Conservation (phyloP, 2,113 vertebrate species). For the Clinocottus analis region DNA sequence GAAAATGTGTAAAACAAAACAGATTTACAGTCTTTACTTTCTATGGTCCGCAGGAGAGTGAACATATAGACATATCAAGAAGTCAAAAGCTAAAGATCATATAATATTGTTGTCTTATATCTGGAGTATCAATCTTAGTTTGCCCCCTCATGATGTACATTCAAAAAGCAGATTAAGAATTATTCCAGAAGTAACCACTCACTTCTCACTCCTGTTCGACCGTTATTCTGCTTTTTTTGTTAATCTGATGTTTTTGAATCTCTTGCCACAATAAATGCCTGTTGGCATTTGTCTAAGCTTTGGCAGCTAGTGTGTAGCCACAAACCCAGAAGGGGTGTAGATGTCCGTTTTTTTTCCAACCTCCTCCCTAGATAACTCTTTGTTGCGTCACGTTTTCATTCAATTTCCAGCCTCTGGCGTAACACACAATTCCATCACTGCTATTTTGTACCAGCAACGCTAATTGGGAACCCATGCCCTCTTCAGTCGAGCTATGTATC, state of each 20-base stretch:
- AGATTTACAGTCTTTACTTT: not conserved
- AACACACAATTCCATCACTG: constrained; percentile 71
- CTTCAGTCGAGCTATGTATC: constrained; percentile 34
- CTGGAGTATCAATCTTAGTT: not conserved
- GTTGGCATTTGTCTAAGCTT: constrained; percentile 68
- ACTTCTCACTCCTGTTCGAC: not conserved
- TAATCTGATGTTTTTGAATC: not conserved
- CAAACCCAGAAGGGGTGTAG: constrained; percentile 71
- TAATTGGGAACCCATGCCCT: constrained; percentile 65
- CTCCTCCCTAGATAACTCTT: constrained; percentile 76
- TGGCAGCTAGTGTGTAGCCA: constrained; percentile 76
- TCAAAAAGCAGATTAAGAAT: not conserved
- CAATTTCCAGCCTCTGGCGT: constrained; percentile 74
- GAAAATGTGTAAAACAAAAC: not conserved
- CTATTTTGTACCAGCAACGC: constrained; percentile 52
- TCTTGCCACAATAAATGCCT: not conserved
- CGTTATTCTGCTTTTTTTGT: not conserved
- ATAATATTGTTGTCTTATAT: not conserved
- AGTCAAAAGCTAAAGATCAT: not conserved
- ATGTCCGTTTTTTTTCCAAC: constrained; percentile 81
- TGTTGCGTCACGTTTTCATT: constrained; percentile 82
- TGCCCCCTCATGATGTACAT: not conserved
- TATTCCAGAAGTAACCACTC: not conserved
- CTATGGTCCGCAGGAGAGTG: not conserved
- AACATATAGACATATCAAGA: not conserved